phyloP scores from a whole-genome alignment of 1,140 invertebrate species.

The Heliconius nattereri region DNA sequence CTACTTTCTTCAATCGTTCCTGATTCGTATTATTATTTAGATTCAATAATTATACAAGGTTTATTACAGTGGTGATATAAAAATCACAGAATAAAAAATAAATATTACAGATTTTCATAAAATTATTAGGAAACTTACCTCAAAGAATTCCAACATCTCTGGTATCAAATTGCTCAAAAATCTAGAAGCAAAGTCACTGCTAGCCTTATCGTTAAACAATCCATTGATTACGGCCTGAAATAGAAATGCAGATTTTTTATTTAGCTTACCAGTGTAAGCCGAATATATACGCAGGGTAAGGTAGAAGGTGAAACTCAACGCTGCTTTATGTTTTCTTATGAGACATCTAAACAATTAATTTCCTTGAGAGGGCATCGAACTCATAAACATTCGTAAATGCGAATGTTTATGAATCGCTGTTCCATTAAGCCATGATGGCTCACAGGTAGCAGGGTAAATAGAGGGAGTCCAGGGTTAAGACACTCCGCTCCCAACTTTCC shows the following conservation, averaged over 20 bases:
- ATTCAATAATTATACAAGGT: neutral
- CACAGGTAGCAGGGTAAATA: too few species aligned
- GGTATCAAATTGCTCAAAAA: constrained; percentile 43
- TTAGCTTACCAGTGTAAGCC: neutral
- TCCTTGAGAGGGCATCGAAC: too few species aligned
- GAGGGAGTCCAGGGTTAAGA: too few species aligned
- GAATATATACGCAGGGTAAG: too few species aligned
- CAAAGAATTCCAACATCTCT: constrained; percentile 42
- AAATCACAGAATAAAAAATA: neutral
- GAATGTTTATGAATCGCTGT: too few species aligned
- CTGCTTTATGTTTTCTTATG: too few species aligned
- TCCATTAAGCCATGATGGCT: too few species aligned
- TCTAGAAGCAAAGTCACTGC: constrained; percentile 42
- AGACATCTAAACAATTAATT: too few species aligned
- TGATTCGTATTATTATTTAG: too few species aligned
- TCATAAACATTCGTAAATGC: too few species aligned
- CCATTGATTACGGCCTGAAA: constrained; percentile 47
- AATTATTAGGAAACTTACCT: constrained; percentile 29
- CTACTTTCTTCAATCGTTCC: neutral
- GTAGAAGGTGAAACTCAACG: too few species aligned
- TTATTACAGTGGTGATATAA: neutral
- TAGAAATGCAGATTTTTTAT: neutral
- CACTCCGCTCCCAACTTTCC: too few species aligned
- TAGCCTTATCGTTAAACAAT: constrained; percentile 37
- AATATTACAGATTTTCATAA: neutral